phyloP scores from a whole-genome alignment of 2,888 invertebrate genomes.

The Microdon myrmicae region DNA sequence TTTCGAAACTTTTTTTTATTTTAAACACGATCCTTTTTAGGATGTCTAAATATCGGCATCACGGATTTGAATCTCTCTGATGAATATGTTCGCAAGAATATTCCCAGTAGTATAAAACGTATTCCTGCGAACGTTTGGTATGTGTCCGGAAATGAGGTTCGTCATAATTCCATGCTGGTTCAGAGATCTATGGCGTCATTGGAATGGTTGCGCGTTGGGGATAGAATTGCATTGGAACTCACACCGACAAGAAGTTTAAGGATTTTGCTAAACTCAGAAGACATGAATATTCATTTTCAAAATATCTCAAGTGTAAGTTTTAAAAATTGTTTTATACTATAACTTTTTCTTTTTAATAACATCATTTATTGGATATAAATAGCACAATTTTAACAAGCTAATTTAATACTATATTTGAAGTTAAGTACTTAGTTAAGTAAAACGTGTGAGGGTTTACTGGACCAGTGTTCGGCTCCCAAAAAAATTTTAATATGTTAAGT shows the following conservation, averaged over 20 bases:
- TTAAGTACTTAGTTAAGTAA: too few species aligned
- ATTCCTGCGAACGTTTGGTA: conserved; percentile 74
- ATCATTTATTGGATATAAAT: too few species aligned
- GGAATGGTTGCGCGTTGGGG: conserved; percentile 84
- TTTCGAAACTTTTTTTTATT: conserved; percentile 19
- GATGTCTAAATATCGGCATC: conserved; percentile 82
- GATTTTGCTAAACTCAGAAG: conserved; percentile 84
- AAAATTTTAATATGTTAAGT: too few species aligned
- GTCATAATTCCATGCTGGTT: conserved; percentile 74
- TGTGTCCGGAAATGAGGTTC: conserved; percentile 72
- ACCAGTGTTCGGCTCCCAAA: too few species aligned
- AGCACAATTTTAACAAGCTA: too few species aligned
- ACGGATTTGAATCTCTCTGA: conserved; percentile 76
- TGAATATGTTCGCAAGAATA: conserved; percentile 73
- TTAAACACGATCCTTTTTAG: conserved; percentile 73
- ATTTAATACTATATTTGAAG: too few species aligned
- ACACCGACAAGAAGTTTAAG: conserved; percentile 77
- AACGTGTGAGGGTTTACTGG: too few species aligned
- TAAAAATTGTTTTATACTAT: not conserved
- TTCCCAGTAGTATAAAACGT: conserved; percentile 73
- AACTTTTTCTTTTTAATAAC: too few species aligned
- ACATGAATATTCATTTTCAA: conserved; percentile 79
- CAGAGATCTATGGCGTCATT: conserved; percentile 75
- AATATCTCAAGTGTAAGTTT: conserved; percentile 81
- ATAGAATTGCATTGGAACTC: conserved; percentile 80